A percentile compares a stretch with the other conserved stretches of the same genome.
These are phyloP conservation scores for Lacerta viridis DNA, from an alignment of 2,797 vertebrate genomes.

Conservation along the genomic window DNA sequence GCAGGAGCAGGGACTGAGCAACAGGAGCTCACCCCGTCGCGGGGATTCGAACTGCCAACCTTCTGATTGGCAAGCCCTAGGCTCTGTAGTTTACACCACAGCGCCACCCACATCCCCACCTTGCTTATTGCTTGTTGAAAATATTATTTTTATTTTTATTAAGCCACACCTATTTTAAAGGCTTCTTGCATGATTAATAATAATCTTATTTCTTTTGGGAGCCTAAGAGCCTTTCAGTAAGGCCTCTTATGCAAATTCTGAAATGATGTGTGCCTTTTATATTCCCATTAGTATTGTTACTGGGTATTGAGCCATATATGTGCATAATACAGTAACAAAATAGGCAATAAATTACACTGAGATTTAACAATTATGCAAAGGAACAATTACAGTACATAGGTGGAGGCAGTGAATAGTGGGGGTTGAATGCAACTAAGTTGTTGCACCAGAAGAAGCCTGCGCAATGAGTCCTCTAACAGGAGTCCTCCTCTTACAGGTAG, in stretches of 20 bases:
- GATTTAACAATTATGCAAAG: slow-evolving; percentile 20
- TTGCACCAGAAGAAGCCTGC: too few species aligned
- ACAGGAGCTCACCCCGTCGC: too few species aligned
- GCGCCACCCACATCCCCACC: background rate
- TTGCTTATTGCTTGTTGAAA: slow-evolving; percentile 24
- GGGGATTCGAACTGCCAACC: too few species aligned
- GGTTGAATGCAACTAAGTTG: too few species aligned
- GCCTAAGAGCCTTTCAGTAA: background rate
- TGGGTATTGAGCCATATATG: slow-evolving; percentile 33
- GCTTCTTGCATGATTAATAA: slow-evolving; percentile 41
- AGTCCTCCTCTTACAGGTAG: too few species aligned
- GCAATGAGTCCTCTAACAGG: too few species aligned
- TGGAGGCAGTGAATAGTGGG: slow-evolving; percentile 38
- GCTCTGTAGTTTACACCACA: too few species aligned
- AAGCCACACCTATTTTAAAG: slow-evolving; percentile 31
- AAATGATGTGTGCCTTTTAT: slow-evolving; percentile 10
- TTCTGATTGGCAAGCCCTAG: too few species aligned
- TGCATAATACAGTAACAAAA: slow-evolving; percentile 44
- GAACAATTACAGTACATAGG: slow-evolving; percentile 48
- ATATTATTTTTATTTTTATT: slow-evolving; percentile 36
- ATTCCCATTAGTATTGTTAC: slow-evolving; percentile 25
- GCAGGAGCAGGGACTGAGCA: too few species aligned
- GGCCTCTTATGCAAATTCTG: slow-evolving; percentile 10
- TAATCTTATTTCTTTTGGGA: slow-evolving; percentile 17
- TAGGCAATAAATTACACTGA: slow-evolving; percentile 27